Evolutionary conservation across 2,113 vertebrate genomes (phyloP), one percentile per base, ranked within the genome.

Genomic region (Dicrurus megarhynchus): DNA sequence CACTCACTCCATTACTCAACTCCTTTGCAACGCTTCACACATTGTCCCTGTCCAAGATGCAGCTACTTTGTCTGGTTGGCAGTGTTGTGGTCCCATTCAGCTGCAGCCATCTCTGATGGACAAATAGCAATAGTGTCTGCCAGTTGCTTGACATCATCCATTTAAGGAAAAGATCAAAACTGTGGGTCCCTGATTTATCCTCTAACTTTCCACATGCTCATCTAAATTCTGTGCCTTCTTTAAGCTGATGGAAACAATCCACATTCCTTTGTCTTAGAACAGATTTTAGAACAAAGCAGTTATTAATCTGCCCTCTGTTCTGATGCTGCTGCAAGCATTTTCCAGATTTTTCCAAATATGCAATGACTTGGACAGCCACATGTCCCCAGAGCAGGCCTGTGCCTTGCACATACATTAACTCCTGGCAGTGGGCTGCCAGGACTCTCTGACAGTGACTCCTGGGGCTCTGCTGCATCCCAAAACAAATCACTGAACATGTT

Each of bases 401-500:
- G 42, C 41, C 37, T 83, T 7, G 37, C 55, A 68, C 47, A 49
- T 9, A 37, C 3, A 1, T 63, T 39, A 27, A 39, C 19, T 70
- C 32, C 24, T 49, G 32, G 14, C 1, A 1, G 9, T 24, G 19
- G 42, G 20, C 55, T n/a, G 37, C 46, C 52, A 84, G 33, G 14
- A 32, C 18, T 35, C 53, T 8, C 3, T 27, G 28, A 42, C 50
- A 65, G 15, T 9, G 53, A 47, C 55, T 70, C 20, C 55, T 50
- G 53, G 19, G 52, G 47, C 11, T 80, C 3, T 22, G 18, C 7
- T 64, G 53, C 20, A 9, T 42, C 28, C 49, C 70, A 47, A 71
- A 74, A 42, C 37, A 42, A 56, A 57, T 52, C 1, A 0, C 55
- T 46, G 30, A 14, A 13, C 0, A 0, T 18, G 9, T 74, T 64